Evolutionary conservation across 2,113 vertebrate genomes (phyloP), one percentile per base, ranked within the genome.

Genomic region (Lethenteron camtschaticum): DNA sequence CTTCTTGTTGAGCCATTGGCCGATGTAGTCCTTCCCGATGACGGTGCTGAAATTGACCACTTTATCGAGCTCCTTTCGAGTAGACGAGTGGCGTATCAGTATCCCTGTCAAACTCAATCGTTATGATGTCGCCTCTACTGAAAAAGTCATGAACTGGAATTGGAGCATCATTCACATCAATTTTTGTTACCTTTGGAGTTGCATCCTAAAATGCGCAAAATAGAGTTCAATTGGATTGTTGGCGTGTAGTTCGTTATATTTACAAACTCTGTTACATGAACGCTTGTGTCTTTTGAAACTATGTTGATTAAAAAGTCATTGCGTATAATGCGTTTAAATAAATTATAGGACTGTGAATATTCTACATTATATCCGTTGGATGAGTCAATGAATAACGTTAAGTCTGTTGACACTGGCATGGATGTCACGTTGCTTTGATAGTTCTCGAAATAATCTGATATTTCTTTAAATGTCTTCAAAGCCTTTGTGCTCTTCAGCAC

Each of bases 151-250:
- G 9, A n/a, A 66, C 63, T n/a, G 63, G 63, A 16, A 20, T 11
- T 16, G 63, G 63, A 66, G 20, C 24, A 66, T 20, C 24, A 66
- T 66, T 66, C n/a, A 66, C 63, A 10, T n/a, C 24, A 16, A 66
- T 66, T 20, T 66, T n/a, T 66, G 63, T 66, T 66, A 66, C 63
- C 24, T 20, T 66, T 66, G 63, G 63, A 66, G 63, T 66, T 66
- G 63, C 63, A 66, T 66, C 63, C 9, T 24, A 66, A 66, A 24
- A 66, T 66, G 63, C 9, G 63, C 63, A 24, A 66, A 66, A 24
- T 66, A 66, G 20, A 66, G 20, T 66, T 66, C 63, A 20, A 66
- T 9, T 16, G n/a, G 9, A 20, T 66, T 11, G 63, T 66, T 66
- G n/a, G 10, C 63, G n/a, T 66, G 63, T 3, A 66, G 20, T 11